Conservation (phyloP, 2,797 vertebrate species). For the Holocentrus rufus region DNA sequence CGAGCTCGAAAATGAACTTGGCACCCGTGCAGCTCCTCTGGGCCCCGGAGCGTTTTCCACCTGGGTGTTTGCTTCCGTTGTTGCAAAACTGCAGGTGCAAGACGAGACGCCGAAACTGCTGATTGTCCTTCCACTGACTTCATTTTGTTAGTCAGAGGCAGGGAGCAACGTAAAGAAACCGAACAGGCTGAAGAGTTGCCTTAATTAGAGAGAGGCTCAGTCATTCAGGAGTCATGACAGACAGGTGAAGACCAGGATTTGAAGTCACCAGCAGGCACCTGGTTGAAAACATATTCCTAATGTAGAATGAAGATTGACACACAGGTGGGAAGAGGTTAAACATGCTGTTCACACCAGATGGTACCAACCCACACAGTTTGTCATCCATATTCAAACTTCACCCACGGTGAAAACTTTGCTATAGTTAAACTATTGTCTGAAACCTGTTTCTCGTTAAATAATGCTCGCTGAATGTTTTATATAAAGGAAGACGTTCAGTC, state of each 20-base stretch:
- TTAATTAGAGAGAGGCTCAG: not conserved
- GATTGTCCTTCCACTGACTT: conserved; percentile 16
- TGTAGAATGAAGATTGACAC: conserved; percentile 11
- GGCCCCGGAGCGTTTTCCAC: not conserved
- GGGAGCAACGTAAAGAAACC: not conserved
- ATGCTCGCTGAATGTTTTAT: not conserved
- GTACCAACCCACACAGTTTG: conserved; percentile 5
- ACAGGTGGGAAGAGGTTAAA: conserved; percentile 22
- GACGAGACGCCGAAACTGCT: not conserved
- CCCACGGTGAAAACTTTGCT: not conserved
- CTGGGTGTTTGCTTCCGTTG: not conserved
- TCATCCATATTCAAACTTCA: conserved; percentile 37
- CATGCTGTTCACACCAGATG: conserved; percentile 25
- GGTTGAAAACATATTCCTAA: not conserved
- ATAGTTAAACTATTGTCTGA: not conserved
- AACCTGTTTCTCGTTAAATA: not conserved
- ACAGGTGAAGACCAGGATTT: not conserved
- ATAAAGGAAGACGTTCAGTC: not conserved
- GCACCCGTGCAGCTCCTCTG: not conserved
- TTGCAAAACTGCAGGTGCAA: conserved; percentile 12
- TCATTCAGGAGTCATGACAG: not conserved
- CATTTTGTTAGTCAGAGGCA: conserved; percentile 5
- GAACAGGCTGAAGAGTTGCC: not conserved
- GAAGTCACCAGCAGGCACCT: not conserved
- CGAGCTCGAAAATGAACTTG: not conserved